Evolutionary conservation across 2,888 invertebrate genomes (phyloP).

Genomic region (Parnassius mnemosyne): DNA sequence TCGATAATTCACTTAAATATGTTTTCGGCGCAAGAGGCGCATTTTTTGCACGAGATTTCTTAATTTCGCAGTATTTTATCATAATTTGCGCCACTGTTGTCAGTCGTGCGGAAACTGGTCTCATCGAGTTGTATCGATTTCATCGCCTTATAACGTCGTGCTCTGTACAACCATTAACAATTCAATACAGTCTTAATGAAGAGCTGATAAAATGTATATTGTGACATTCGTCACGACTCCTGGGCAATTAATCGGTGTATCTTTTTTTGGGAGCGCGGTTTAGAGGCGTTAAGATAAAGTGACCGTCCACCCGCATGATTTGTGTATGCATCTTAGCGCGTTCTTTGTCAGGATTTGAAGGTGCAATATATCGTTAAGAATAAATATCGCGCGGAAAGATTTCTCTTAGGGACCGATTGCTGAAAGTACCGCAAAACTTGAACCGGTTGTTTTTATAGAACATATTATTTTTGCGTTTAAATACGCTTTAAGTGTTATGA

Average conservation of each 20-base stretch:
- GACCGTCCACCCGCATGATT: constrained; percentile 61
- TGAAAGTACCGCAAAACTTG: constrained; percentile 52
- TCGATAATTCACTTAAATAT: constrained; percentile 61
- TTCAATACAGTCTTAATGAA: constrained; percentile 75
- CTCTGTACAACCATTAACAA: constrained; percentile 69
- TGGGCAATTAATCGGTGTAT: constrained; percentile 64
- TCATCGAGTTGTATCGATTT: constrained; percentile 63
- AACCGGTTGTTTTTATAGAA: constrained; percentile 39
- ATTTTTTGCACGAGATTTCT: constrained; percentile 40
- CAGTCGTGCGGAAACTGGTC: constrained; percentile 54
- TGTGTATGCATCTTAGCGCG: constrained; percentile 62
- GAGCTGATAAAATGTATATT: constrained; percentile 76
- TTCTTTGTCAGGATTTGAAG: constrained; percentile 67
- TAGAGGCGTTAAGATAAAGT: constrained; percentile 68
- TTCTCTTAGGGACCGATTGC: constrained; percentile 58
- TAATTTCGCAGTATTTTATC: constrained; percentile 44
- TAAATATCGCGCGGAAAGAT: constrained; percentile 66
- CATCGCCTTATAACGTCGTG: constrained; percentile 68
- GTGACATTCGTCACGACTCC: constrained; percentile 66
- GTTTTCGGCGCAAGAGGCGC: constrained; percentile 46
- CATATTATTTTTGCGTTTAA: constrained; percentile 30
- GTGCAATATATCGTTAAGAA: constrained; percentile 67
- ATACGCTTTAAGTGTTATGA: constrained; percentile 5
- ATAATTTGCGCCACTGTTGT: constrained; percentile 44
- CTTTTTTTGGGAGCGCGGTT: constrained; percentile 57